phyloP scores from a whole-genome alignment of 2,888 invertebrate genomes.

The Amiota mariae region DNA sequence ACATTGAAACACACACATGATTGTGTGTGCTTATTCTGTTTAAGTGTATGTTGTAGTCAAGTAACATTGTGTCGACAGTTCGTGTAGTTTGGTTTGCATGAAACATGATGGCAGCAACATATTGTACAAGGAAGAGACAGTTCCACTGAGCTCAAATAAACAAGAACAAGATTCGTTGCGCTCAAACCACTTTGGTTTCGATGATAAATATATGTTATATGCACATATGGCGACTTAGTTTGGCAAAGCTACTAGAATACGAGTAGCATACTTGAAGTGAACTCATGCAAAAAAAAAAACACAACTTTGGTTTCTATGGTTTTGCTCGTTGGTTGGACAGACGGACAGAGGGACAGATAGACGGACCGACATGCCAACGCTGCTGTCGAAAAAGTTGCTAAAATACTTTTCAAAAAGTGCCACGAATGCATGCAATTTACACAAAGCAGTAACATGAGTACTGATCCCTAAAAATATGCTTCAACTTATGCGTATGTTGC shows the following conservation, averaged over 20 bases:
- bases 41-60: slow-evolving; percentile 29
- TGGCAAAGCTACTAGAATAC: too few species aligned
- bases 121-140: background rate
- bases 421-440: slow-evolving; percentile 20
- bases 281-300: too few species aligned
- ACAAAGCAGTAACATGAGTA: background rate
- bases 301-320: too few species aligned
- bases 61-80: slow-evolving; percentile 22
- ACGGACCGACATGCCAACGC: slow-evolving; percentile 5
- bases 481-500: background rate
- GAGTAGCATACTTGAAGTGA: too few species aligned
- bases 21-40: background rate
- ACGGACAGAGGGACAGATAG: slow-evolving; percentile 10
- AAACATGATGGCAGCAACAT: slow-evolving; percentile 58
- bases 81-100: slow-evolving; percentile 51
- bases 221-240: too few species aligned
- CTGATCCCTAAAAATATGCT: slow-evolving; percentile 7
- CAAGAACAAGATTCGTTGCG: too few species aligned
- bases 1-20: background rate
- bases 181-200: too few species aligned
- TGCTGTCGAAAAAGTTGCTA: slow-evolving; percentile 21
- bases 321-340: background rate
- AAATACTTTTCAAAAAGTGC: slow-evolving; percentile 19
- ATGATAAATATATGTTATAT: too few species aligned
- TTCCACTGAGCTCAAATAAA: too few species aligned